phyloP scores from a whole-genome alignment of 2,797 vertebrate genomes.

The Paguma larvata region DNA sequence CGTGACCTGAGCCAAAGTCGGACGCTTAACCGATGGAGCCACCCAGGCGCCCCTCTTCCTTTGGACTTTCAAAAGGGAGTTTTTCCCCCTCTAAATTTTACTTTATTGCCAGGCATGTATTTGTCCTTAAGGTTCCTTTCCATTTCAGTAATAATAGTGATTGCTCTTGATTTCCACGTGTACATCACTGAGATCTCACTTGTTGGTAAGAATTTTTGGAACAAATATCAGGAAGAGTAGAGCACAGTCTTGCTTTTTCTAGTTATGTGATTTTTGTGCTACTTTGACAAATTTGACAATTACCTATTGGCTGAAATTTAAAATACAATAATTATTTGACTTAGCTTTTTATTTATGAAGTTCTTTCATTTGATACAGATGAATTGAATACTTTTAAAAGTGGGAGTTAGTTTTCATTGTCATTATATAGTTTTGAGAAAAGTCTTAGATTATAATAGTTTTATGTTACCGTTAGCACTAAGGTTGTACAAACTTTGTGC shows the following conservation, averaged over 20 bases:
- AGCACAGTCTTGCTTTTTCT: background rate
- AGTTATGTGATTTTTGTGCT: constrained; percentile 26
- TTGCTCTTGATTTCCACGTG: background rate
- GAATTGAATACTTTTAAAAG: constrained; percentile 37
- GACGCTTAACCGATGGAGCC: no score
- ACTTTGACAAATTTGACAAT: constrained; percentile 29
- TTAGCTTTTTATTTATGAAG: constrained; percentile 32
- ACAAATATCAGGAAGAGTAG: background rate
- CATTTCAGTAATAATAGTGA: constrained; percentile 37
- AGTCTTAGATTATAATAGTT: background rate
- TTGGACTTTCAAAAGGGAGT: background rate
- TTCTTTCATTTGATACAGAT: constrained; percentile 47
- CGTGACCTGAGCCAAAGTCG: no score
- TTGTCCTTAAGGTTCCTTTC: constrained; percentile 10
- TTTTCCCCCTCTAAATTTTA: background rate
- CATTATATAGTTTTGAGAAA: constrained; percentile 2
- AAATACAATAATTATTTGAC: constrained; percentile 44
- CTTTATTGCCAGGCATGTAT: background rate
- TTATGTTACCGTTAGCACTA: background rate
- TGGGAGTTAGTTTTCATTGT: background rate
- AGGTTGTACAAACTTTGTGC: background rate
- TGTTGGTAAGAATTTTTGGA: constrained; percentile 16
- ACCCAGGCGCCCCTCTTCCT: no score
- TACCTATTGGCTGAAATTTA: constrained; percentile 2
- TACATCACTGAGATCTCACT: background rate